phyloP scores from a whole-genome alignment of 2,888 invertebrate species.

The Psylliodes chrysocephalus region DNA sequence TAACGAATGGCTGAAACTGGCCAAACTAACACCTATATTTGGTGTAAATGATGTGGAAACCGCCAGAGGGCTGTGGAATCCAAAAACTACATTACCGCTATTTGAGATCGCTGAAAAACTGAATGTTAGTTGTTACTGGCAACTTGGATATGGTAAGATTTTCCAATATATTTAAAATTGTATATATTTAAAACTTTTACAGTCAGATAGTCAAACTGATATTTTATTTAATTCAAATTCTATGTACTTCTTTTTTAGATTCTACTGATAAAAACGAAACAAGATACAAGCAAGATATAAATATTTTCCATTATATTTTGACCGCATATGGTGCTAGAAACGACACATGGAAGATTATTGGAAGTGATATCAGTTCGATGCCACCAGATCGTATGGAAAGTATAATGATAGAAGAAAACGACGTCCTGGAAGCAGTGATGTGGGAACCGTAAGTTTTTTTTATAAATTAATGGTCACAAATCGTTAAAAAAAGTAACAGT shows the following conservation, averaged over 20 bases:
- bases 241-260: conserved; percentile 59
- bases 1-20: conserved; percentile 67
- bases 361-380: conserved; percentile 70
- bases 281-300: conserved; percentile 72
- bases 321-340: conserved; percentile 71
- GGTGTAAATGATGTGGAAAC: conserved; percentile 72
- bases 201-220: too few species aligned
- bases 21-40: conserved; percentile 75
- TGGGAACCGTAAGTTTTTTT: conserved; percentile 76
- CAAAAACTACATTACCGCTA: conserved; percentile 73
- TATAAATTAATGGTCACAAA: too few species aligned
- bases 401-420: conserved; percentile 68
- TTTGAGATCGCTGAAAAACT: conserved; percentile 75
- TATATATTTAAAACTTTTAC: not conserved
- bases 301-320: conserved; percentile 72
- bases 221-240: too few species aligned
- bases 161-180: conserved; percentile 23
- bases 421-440: conserved; percentile 73
- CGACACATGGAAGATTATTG: conserved; percentile 70
- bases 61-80: conserved; percentile 72
- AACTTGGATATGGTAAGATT: conserved; percentile 78
- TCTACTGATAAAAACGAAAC: conserved; percentile 67
- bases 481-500: too few species aligned
- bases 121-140: conserved; percentile 76
- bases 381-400: conserved; percentile 67